Base-by-base conservation (phyloP, 1,140 invertebrate species). In the Gryon sp. region DNA sequence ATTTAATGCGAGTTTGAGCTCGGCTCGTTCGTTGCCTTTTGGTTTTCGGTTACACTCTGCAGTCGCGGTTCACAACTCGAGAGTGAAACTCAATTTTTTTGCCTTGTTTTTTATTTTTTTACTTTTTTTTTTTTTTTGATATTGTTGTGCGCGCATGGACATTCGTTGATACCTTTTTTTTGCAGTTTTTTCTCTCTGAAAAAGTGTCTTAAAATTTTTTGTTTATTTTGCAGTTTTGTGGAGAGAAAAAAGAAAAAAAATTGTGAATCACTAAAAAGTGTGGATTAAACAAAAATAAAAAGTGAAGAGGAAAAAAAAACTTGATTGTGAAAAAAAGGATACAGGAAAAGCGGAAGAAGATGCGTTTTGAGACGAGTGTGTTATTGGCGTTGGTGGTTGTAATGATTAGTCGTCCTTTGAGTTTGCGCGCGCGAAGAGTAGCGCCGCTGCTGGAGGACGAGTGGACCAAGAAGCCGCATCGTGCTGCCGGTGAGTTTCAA, bases 361-460 rank as follows among this genome's bases (percentile, higher is more conserved):
- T 19, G 18, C 24, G 9, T 5, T 8, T 43, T 28, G 19, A 26
- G 34, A 41, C 36, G 19, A 45, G 32, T 19, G 40, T 40, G 36
- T n/a, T n/a, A n/a, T n/a, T n/a, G n/a, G n/a, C n/a, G n/a, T n/a
- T 78, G 78, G 52, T 84, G 41, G 53, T 81, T 7, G n/a, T n/a
- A n/a, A n/a, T n/a, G n/a, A n/a, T n/a, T n/a, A 78, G 68, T 45
- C 76, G 76, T 41, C 80, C 83, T 40, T 52, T 79, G 69, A 79
- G 63, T 28, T 40, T 75, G 30, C 66, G 73, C 32, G 79, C 79
- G 15, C 77, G 85, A 24, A 82, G 80, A 55, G 81, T 86, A 68
- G 81, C 85, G 50, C 86, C 86, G 22, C 79, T 87, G 24, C 83
- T 87, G 53, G 86, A 87, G 63, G 86, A 87, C 38, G 86, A 87